These are phyloP conservation scores for Macrobrachium nipponense DNA, from an alignment of 1,140 invertebrate species.

Conservation along the genomic window DNA sequence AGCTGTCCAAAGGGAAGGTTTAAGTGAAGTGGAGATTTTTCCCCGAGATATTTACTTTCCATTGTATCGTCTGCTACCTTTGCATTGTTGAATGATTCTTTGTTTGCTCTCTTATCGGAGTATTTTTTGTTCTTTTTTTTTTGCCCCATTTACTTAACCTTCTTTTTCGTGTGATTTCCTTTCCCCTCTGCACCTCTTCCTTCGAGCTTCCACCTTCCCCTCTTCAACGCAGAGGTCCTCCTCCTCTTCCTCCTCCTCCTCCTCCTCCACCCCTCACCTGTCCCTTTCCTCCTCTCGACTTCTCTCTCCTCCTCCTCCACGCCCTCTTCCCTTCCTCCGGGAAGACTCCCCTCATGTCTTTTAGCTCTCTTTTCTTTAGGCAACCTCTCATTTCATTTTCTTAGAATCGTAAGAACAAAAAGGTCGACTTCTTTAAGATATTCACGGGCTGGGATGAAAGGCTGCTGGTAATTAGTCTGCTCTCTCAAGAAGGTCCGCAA, in stretches of 20 bases:
- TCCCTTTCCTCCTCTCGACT: background rate
- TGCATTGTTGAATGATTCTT: background rate
- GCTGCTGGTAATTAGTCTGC: conserved; percentile 59
- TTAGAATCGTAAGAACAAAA: conserved; percentile 61
- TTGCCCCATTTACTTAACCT: background rate
- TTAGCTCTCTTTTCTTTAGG: conserved; percentile 37
- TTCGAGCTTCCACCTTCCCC: background rate
- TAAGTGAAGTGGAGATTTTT: too few species aligned
- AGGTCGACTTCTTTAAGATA: conserved; percentile 61
- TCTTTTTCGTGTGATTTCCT: background rate
- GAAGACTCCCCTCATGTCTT: conserved; percentile 1
- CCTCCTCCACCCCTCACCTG: background rate
- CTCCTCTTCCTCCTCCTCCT: background rate
- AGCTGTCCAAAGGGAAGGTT: too few species aligned
- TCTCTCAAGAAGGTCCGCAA: conserved; percentile 58
- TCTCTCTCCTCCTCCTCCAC: background rate
- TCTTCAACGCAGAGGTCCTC: background rate
- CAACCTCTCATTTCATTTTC: conserved; percentile 60
- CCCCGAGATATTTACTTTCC: too few species aligned
- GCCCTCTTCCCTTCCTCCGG: background rate
- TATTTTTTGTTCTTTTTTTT: background rate
- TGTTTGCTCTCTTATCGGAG: background rate
- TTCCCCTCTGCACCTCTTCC: background rate
- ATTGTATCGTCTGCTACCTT: too few species aligned
- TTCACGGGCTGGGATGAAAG: conserved; percentile 60